Evolutionary conservation across 2,113 vertebrate species (phyloP).

Genomic region (Tenrec ecaudatus): DNA sequence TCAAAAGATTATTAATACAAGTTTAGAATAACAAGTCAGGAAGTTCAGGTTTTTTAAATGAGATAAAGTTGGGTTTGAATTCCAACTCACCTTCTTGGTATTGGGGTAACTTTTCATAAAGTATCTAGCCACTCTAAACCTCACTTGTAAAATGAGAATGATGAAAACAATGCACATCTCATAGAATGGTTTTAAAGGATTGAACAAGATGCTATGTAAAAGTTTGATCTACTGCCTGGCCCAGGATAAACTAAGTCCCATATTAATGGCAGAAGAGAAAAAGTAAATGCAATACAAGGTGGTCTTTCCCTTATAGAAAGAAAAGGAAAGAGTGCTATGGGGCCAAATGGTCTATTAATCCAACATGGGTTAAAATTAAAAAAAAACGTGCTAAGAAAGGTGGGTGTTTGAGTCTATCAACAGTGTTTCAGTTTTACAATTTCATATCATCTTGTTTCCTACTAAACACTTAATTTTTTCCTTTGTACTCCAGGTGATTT

Average conservation of each 20-base stretch:
- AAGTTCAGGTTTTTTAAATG: constrained; percentile 19
- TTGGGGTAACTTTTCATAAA: background rate
- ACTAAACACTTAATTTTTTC: constrained; percentile 48
- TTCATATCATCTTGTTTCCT: constrained; percentile 49
- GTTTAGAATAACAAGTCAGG: too few species aligned
- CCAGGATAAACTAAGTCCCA: background rate
- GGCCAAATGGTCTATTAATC: background rate
- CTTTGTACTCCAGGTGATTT: constrained; percentile 92
- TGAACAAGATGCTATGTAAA: constrained; percentile 31
- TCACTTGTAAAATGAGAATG: constrained; percentile 63
- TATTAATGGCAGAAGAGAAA: background rate
- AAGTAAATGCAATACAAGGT: background rate
- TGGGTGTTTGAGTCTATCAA: background rate
- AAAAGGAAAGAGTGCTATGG: background rate
- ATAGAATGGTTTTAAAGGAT: background rate
- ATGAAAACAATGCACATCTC: constrained; percentile 28
- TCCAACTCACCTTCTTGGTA: constrained; percentile 47
- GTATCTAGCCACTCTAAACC: background rate
- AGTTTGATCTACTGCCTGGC: constrained; percentile 1
- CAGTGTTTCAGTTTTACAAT: constrained; percentile 57
- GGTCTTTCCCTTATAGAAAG: background rate
- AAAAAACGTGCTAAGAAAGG: too few species aligned
- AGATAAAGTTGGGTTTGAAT: constrained; percentile 54
- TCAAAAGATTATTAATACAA: too few species aligned
- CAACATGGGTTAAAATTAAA: background rate